Evolutionary conservation across 2,797 vertebrate species (phyloP).

Genomic region (Spinibarbus caldwelli): DNA sequence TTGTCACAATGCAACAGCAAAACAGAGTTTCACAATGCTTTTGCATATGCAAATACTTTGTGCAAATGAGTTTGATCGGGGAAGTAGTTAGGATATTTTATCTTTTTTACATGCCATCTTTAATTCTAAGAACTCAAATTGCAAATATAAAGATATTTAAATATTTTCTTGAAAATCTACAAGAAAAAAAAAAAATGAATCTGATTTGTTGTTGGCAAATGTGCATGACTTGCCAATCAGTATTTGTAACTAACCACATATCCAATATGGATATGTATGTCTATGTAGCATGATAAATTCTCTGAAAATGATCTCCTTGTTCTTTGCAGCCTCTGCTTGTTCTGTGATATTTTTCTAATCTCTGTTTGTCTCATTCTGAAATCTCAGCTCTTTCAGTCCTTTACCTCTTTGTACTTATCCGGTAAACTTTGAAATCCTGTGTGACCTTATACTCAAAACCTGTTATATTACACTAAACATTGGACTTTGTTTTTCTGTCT

Average conservation of each 20-base stretch:
- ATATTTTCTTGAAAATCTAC: neutral
- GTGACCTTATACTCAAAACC: neutral
- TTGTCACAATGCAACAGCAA: constrained; percentile 16
- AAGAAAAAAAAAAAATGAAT: neutral
- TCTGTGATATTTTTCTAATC: neutral
- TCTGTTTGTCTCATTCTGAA: neutral
- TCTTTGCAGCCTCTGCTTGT: constrained; percentile 16
- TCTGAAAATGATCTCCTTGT: neutral
- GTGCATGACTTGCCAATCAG: constrained; percentile 6
- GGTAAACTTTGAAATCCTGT: constrained; percentile 8
- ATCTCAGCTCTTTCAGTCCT: neutral
- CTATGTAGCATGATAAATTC: constrained; percentile 25
- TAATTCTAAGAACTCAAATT: neutral
- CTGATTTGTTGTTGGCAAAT: constrained; percentile 23
- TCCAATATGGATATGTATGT: neutral
- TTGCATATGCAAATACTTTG: constrained; percentile 52
- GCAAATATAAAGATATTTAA: neutral
- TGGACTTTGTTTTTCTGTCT: neutral
- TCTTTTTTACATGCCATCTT: neutral
- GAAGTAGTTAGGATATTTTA: too few relatives aligned
- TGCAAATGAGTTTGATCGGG: too few relatives aligned
- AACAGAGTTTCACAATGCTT: neutral
- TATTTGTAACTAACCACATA: constrained; percentile 11
- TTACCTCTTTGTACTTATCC: constrained; percentile 14
- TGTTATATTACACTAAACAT: constrained; percentile 2